phyloP scores from a whole-genome alignment of 1,140 invertebrate species.

The Pinna nobilis region DNA sequence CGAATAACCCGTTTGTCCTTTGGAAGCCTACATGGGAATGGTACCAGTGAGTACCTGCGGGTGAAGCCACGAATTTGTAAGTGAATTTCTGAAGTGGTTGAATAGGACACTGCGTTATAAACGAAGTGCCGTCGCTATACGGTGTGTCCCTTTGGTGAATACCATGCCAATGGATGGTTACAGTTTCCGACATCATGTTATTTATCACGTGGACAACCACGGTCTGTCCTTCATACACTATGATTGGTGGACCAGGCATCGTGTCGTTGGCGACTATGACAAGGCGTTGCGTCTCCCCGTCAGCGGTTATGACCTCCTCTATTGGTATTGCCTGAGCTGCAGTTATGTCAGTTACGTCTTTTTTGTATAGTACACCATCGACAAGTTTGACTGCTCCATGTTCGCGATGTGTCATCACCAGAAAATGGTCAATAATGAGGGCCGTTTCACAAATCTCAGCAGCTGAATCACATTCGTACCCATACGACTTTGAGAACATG shows the following conservation, averaged over 20 bases:
- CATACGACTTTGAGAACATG: background rate
- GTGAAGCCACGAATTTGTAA: slow-evolving; percentile 80
- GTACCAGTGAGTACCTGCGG: slow-evolving; percentile 69
- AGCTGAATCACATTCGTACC: slow-evolving; percentile 16
- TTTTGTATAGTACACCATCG: slow-evolving; percentile 56
- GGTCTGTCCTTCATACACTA: slow-evolving; percentile 90
- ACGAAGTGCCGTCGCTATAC: slow-evolving; percentile 93
- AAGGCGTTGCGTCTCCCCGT: slow-evolving; percentile 54
- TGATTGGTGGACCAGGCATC: slow-evolving; percentile 72
- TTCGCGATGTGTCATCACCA: slow-evolving; percentile 58
- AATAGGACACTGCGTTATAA: slow-evolving; percentile 93
- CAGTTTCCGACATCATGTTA: slow-evolving; percentile 85
- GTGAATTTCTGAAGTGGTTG: slow-evolving; percentile 88
- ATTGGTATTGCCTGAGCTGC: slow-evolving; percentile 37
- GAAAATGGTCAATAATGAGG: slow-evolving; percentile 35
- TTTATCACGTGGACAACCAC: slow-evolving; percentile 91
- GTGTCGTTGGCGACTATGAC: slow-evolving; percentile 59
- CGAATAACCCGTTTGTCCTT: slow-evolving; percentile 60
- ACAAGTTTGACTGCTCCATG: slow-evolving; percentile 73
- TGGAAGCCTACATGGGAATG: slow-evolving; percentile 68
- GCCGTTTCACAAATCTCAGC: slow-evolving; percentile 34
- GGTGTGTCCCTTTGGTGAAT: slow-evolving; percentile 87
- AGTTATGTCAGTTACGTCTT: slow-evolving; percentile 50
- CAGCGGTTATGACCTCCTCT: slow-evolving; percentile 59
- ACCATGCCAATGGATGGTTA: slow-evolving; percentile 92